These are phyloP conservation scores for Sinocyclocheilus grahami DNA, from an alignment of 2,113 vertebrate species.

Conservation along the genomic window DNA sequence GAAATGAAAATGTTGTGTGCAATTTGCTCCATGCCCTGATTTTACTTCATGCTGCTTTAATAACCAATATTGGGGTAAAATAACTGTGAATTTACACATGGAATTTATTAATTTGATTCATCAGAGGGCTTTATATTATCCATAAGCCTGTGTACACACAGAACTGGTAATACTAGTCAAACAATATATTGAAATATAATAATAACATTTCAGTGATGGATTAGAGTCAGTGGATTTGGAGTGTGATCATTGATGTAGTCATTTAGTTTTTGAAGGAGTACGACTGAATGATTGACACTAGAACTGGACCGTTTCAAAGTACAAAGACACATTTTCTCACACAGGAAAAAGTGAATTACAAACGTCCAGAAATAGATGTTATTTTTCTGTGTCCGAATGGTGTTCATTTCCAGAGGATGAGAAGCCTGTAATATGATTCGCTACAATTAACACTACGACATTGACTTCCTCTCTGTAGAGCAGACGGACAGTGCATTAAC, in stretches of 20 bases:
- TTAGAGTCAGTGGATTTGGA: neutral
- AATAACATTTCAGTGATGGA: neutral
- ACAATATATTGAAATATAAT: neutral
- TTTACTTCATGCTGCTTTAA: neutral
- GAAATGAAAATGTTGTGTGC: neutral
- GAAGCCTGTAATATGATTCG: constrained; percentile 18
- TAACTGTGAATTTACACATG: neutral
- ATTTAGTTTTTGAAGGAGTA: neutral
- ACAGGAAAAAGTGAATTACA: neutral
- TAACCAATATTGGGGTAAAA: neutral
- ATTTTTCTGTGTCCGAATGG: constrained; percentile 5
- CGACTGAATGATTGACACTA: neutral
- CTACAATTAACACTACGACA: neutral
- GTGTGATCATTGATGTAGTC: neutral
- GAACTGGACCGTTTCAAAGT: neutral
- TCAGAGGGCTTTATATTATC: neutral
- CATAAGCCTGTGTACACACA: neutral
- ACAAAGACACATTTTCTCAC: neutral
- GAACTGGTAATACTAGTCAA: neutral
- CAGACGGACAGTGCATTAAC: constrained; percentile 39
- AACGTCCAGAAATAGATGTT: neutral
- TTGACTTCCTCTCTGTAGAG: constrained; percentile 5
- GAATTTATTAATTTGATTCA: neutral
- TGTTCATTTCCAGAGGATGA: neutral
- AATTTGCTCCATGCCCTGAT: neutral